Evolutionary conservation across 2,113 vertebrate species (phyloP).

Genomic region (Nesoenas mayeri): DNA sequence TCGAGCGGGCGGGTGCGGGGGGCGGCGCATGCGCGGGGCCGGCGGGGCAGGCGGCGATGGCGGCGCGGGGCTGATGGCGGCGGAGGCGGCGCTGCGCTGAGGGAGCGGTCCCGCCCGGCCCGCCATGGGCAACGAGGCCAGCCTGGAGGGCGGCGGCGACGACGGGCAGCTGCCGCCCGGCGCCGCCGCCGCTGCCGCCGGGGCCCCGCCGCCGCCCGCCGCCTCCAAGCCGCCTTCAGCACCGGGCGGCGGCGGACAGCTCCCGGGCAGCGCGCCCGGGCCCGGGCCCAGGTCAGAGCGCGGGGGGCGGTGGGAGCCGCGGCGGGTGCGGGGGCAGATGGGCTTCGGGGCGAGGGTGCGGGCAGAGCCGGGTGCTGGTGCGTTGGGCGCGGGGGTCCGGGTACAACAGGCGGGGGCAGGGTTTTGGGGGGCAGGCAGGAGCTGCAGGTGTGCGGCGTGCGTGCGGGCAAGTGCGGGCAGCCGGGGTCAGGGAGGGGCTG

Average conservation of each 20-base stretch:
- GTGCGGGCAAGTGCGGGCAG: background rate
- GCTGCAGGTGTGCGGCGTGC: background rate
- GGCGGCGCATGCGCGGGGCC: too few relatives aligned
- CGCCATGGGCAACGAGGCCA: too few relatives aligned
- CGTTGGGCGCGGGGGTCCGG: too few relatives aligned
- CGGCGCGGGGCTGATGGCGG: too few relatives aligned
- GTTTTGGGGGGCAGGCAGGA: background rate
- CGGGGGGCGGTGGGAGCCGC: background rate
- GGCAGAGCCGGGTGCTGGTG: background rate
- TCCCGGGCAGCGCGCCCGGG: slow-evolving; percentile 14
- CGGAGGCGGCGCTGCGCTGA: too few relatives aligned
- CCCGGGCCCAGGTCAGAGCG: background rate
- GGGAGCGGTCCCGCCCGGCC: too few relatives aligned
- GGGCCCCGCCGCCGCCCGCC: background rate
- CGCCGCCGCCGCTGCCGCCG: too few relatives aligned
- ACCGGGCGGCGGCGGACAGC: slow-evolving; percentile 45
- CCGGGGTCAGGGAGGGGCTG: background rate
- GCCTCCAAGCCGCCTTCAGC: slow-evolving; percentile 32
- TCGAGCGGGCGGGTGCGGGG: too few relatives aligned
- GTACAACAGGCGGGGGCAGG: too few relatives aligned
- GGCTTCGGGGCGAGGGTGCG: background rate
- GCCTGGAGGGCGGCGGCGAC: too few relatives aligned
- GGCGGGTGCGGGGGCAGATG: background rate
- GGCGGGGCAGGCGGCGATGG: too few relatives aligned
- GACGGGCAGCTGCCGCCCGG: too few relatives aligned